These are phyloP conservation scores for Leucopsar rothschildi DNA, from an alignment of 2,113 vertebrate species.

Conservation along the genomic window DNA sequence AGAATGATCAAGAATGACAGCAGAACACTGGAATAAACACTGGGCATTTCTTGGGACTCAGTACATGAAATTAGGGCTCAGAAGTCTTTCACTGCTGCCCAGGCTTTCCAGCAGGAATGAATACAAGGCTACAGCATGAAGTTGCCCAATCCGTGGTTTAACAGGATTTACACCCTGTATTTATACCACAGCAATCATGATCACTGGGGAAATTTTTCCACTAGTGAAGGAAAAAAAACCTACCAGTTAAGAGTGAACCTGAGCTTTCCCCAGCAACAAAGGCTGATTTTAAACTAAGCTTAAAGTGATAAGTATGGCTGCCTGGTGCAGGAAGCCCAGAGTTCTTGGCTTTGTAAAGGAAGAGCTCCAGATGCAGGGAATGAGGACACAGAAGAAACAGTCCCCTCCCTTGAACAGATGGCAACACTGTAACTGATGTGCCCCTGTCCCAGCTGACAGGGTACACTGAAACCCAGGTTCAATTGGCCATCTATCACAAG, in stretches of 20 bases:
- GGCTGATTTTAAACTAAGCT: not conserved
- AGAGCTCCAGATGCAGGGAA: not conserved
- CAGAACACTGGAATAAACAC: not conserved
- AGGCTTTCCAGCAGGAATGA: not conserved
- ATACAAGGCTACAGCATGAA: not conserved
- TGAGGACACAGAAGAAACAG: not conserved
- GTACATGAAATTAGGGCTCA: accelerated
- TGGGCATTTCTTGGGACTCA: not conserved
- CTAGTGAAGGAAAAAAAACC: not conserved
- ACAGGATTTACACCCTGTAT: not conserved
- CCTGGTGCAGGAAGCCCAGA: not conserved
- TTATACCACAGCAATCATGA: not conserved
- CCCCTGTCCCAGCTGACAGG: accelerated
- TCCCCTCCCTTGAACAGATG: too few relatives aligned
- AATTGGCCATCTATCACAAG: not conserved
- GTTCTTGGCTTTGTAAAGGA: not conserved
- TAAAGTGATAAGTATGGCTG: not conserved
- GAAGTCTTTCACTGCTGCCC: not conserved
- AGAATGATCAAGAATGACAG: not conserved
- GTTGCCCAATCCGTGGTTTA: not conserved
- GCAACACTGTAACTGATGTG: not conserved
- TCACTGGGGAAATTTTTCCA: not conserved
- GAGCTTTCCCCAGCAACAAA: not conserved
- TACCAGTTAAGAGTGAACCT: not conserved
- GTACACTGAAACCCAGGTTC: not conserved